Percentiles rank a stretch among this genome's conserved stretches.
Evolutionary conservation across 2,888 invertebrate genomes (phyloP).

Genomic region (Pasiphila rectangulata): DNA sequence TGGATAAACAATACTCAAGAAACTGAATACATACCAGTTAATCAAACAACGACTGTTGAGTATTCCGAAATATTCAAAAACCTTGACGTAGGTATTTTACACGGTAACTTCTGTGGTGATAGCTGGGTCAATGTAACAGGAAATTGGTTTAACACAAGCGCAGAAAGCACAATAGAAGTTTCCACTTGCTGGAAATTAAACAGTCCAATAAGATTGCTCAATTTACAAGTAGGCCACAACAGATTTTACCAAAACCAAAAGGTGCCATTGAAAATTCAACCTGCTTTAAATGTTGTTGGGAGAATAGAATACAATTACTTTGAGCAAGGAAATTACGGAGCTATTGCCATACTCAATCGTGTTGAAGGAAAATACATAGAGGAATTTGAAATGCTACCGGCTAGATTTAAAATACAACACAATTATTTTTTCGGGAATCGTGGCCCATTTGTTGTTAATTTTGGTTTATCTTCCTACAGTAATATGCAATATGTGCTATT

Average conservation of each 20-base stretch:
- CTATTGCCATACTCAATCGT: constrained; percentile 91
- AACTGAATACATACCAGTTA: constrained; percentile 88
- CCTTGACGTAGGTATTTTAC: constrained; percentile 91
- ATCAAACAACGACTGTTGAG: constrained; percentile 92
- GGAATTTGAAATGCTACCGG: constrained; percentile 88
- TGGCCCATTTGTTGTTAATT: constrained; percentile 92
- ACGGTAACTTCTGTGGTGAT: constrained; percentile 95
- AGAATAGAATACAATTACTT: constrained; percentile 95
- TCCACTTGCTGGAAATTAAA: constrained; percentile 89
- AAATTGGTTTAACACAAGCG: constrained; percentile 91
- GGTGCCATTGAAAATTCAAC: constrained; percentile 88
- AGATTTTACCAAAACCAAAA: constrained; percentile 88
- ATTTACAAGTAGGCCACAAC: constrained; percentile 92
- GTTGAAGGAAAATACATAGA: constrained; percentile 83
- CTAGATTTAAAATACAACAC: constrained; percentile 86
- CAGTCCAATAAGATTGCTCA: constrained; percentile 73
- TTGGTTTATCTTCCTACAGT: constrained; percentile 94
- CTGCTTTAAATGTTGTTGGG: constrained; percentile 89
- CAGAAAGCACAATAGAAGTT: constrained; percentile 89
- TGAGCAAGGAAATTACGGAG: constrained; percentile 89
- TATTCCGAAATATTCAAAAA: constrained; percentile 94
- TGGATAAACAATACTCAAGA: constrained; percentile 93
- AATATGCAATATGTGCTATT: constrained; percentile 90
- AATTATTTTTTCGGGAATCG: constrained; percentile 95
- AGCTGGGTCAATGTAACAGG: constrained; percentile 95